Base-by-base conservation (phyloP, 2,888 invertebrate genomes). In the Lordiphosa andalusiaca region DNA sequence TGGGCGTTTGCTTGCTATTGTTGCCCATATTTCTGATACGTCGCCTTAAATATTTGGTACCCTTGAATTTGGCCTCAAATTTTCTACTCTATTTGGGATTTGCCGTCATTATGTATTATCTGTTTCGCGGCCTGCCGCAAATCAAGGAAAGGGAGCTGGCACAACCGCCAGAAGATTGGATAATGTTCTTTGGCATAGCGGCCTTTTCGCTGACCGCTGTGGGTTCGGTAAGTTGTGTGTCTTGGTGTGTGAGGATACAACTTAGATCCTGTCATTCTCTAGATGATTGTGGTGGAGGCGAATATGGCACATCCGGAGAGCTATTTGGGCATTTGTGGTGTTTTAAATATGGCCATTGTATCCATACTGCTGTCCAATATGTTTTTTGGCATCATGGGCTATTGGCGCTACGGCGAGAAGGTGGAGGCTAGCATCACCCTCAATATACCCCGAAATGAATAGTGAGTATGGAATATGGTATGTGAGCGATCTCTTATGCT, bases 251-350 rank as follows among this genome's bases (percentile, higher is more conserved):
- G 16, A 16, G 16, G 16, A 16, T n/a, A n/a, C n/a, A n/a, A n/a
- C n/a, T n/a, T n/a, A n/a, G n/a, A n/a, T n/a, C n/a, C n/a, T n/a
- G n/a, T n/a, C n/a, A n/a, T n/a, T 37, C n/a, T 4, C 0, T 9
- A 97, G 97, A 94, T 98, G 40, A 94, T 98, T 92, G 97, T 98
- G 0, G 91, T 98, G 67, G 97, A 98, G 88, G 98, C 98, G 89
- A 95, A 96, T 89, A 98, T 98, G 97, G 95, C 93, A 84, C 94
- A 93, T 0, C 97, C 97, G 0, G 91, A 92, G 16, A 94, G 95
- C 85, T 97, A 98, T 90, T 93, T 94, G 68, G 97, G 97, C 21
- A 94, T 94, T 78, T 95, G 94, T 9, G 95, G 98, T 10, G 96
- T 97, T 0, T 90, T 98, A 4, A 97, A 97, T 88, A 92, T 93